Conservation (phyloP, 2,113 vertebrate species). For the Epinephelus fuscoguttatus region DNA sequence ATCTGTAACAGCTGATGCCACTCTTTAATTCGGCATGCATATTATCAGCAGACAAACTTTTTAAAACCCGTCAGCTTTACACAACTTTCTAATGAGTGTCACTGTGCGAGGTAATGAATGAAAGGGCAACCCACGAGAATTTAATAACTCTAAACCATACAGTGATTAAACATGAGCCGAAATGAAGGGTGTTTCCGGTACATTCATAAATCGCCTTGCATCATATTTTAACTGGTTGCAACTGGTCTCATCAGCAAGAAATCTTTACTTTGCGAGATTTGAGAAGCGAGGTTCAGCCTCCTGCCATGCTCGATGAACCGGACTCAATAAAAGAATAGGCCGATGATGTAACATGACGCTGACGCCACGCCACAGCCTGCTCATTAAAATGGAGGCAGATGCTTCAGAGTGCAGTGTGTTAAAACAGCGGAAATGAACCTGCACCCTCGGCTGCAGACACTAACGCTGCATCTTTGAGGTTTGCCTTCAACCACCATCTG, state of each 20-base stretch:
- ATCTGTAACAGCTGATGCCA: fast-evolving
- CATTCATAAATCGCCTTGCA: fast-evolving
- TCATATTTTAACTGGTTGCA: fast-evolving
- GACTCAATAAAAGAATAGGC: slow-evolving; percentile 9
- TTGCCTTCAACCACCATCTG: background rate
- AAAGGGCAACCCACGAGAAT: background rate
- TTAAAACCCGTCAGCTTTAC: background rate
- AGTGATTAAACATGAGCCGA: background rate
- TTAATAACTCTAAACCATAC: background rate
- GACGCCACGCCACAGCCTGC: slow-evolving; percentile 15
- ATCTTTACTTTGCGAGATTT: background rate
- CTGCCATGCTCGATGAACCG: background rate
- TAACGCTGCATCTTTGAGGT: no score
- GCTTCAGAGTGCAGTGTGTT: background rate
- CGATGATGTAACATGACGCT: background rate
- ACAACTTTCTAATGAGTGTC: background rate
- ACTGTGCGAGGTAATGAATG: background rate
- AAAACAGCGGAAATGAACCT: background rate
- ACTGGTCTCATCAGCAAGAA: background rate
- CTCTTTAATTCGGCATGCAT: background rate
- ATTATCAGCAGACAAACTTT: background rate
- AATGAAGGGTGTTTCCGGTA: background rate
- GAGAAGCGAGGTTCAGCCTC: fast-evolving
- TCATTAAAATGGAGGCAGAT: slow-evolving; percentile 41
- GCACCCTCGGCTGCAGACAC: background rate